These are phyloP conservation scores for Campoletis sonorensis DNA, from an alignment of 1,140 invertebrate genomes.

Conservation along the genomic window DNA sequence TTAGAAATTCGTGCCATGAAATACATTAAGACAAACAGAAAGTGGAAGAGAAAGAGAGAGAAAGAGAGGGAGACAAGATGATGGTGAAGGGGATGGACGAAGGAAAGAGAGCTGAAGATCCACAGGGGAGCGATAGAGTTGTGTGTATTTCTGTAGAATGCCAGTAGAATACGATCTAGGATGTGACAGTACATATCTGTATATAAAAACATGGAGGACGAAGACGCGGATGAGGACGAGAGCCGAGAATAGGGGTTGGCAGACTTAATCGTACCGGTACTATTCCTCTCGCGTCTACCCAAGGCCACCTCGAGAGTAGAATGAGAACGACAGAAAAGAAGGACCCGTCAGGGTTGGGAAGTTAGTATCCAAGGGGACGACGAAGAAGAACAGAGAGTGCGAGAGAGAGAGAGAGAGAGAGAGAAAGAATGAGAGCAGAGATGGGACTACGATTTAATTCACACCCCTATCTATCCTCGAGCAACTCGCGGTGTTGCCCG, in stretches of 20 bases:
- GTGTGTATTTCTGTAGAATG: slow-evolving; percentile 15
- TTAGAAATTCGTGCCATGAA: not conserved
- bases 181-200: not conserved
- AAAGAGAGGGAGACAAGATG: not conserved
- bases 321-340: not conserved
- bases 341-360: not conserved
- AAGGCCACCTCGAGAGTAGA: not conserved
- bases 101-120: not conserved
- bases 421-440: not conserved
- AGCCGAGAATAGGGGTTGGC: slow-evolving; percentile 27
- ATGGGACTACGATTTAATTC: slow-evolving; percentile 57
- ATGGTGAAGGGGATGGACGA: not conserved
- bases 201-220: not conserved
- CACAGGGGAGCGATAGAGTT: slow-evolving; percentile 17
- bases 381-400: not conserved
- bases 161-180: not conserved
- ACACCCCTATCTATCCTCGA: slow-evolving; percentile 56
- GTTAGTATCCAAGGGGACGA: not conserved
- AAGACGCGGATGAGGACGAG: too few species aligned
- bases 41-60: not conserved
- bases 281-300: slow-evolving; percentile 37
- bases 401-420: too few species aligned
- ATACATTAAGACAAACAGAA: not conserved
- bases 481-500: slow-evolving; percentile 49
- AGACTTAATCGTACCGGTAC: slow-evolving; percentile 22